Conservation (phyloP, 2,113 vertebrate species). For the Platycercus adscitus region DNA sequence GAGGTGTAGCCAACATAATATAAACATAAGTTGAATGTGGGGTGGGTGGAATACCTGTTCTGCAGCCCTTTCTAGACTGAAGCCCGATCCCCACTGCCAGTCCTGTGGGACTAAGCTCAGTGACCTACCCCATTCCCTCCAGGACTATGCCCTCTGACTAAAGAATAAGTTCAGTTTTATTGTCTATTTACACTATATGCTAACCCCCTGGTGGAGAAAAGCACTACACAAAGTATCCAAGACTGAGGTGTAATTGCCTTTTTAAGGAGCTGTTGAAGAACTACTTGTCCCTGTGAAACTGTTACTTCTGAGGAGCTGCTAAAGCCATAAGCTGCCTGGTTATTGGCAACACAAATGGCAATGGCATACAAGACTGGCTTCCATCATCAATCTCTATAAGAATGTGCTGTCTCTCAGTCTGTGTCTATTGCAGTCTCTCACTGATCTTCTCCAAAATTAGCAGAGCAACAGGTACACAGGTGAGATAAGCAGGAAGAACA, state of each 20-base stretch:
- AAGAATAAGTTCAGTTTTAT: neutral
- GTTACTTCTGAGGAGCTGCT: neutral
- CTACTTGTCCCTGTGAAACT: neutral
- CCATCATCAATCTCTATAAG: neutral
- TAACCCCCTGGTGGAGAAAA: neutral
- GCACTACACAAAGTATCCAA: accelerated
- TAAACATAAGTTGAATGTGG: accelerated
- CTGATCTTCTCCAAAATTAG: neutral
- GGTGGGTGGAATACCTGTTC: neutral
- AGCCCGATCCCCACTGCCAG: neutral
- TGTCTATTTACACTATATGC: neutral
- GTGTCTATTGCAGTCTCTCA: neutral
- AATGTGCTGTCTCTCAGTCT: neutral
- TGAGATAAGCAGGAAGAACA: neutral
- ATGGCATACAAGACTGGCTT: neutral
- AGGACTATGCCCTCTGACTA: neutral
- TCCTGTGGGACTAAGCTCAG: neutral
- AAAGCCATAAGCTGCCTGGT: neutral
- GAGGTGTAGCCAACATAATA: accelerated
- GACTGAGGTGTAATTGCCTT: neutral
- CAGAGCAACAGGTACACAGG: neutral
- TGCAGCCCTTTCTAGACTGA: neutral
- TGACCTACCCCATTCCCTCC: neutral
- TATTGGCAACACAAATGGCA: neutral
- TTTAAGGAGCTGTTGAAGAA: neutral